Conservation (phyloP, 2,797 vertebrate species). For the Takifugu ocellatus region DNA sequence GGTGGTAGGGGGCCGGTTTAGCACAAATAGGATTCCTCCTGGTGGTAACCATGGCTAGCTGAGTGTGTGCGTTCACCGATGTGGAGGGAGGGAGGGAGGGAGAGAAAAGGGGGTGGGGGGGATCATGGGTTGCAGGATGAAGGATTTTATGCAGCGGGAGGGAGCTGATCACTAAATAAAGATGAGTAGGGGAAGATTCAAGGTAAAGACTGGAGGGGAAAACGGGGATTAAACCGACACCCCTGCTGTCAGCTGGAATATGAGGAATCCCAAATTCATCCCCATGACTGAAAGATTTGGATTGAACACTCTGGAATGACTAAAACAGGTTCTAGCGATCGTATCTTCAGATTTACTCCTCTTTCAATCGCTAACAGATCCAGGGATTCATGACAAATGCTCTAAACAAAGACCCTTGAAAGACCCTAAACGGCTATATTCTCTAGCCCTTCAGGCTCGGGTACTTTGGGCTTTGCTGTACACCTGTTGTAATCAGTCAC, state of each 20-base stretch:
- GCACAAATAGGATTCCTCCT: constrained; percentile 58
- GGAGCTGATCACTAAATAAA: constrained; percentile 32
- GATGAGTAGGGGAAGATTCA: constrained; percentile 14
- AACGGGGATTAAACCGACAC: neutral
- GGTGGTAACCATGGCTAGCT: constrained; percentile 61
- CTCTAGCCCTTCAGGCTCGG: too few species aligned
- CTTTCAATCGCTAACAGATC: too few species aligned
- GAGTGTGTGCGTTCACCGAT: constrained; percentile 47
- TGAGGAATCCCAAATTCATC: neutral
- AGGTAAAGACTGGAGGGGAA: neutral
- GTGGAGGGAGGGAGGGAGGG: constrained; percentile 29
- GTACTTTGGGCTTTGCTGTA: too few species aligned
- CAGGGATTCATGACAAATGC: too few species aligned
- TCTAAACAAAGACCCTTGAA: too few species aligned
- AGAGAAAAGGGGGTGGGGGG: constrained; percentile 5
- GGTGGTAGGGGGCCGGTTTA: constrained; percentile 31
- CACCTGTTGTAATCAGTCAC: too few species aligned
- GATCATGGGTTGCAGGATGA: constrained; percentile 35
- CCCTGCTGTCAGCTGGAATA: neutral
- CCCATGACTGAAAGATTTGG: too few species aligned
- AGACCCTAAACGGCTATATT: too few species aligned
- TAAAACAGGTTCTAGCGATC: too few species aligned
- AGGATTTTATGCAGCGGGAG: constrained; percentile 28
- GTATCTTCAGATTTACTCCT: too few species aligned
- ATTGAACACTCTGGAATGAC: too few species aligned